Evolutionary conservation across 2,113 vertebrate species (phyloP), one percentile per base, ranked within the genome.

Genomic region (Erythrolamprus reginae): DNA sequence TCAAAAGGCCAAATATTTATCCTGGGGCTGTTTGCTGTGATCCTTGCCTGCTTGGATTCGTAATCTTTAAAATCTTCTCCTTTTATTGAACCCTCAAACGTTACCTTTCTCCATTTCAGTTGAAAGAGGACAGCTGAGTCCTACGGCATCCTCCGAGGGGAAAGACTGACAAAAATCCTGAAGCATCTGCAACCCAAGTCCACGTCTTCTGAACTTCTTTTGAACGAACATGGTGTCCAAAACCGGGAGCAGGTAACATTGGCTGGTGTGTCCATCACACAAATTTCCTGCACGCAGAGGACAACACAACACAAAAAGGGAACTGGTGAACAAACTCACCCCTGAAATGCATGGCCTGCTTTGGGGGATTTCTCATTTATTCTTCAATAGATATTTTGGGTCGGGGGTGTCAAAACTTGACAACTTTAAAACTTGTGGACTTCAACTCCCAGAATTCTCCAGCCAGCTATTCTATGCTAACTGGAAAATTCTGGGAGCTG

Each of bases 151-250:
- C 1, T 99, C 98, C 1, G 95, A 91, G 13, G 84, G 5, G 95
- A 98, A 98, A 0, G 96, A 95, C 47, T 95, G 95, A 90, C 98
- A 99, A 97, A 99, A 99, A 93, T 99, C 98, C 92, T 83, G 90
- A 85, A 99, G 96, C 96, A 99, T 98, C 93, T 96, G 95, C 82
- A 97, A 96, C 38, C 97, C 98, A 6, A 99, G 96, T 88, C 99
- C 98, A 48, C 90, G 93, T 94, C 98, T 96, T 89, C 98, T 97
- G 90, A 96, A 96, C 55, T 90, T 94, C 90, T 89, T 96, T 88
- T 95, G 96, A 93, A 99, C 98, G 21, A 98, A 98, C 93, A 98
- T 88, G 0, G 98, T 99, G 95, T 99, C 99, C 65, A 99, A 95
- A 55, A 99, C 98, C 0, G 98, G 98, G 38, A 99, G 96, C 96